phyloP scores from a whole-genome alignment of 2,888 invertebrate species.

The Biston stratarius region DNA sequence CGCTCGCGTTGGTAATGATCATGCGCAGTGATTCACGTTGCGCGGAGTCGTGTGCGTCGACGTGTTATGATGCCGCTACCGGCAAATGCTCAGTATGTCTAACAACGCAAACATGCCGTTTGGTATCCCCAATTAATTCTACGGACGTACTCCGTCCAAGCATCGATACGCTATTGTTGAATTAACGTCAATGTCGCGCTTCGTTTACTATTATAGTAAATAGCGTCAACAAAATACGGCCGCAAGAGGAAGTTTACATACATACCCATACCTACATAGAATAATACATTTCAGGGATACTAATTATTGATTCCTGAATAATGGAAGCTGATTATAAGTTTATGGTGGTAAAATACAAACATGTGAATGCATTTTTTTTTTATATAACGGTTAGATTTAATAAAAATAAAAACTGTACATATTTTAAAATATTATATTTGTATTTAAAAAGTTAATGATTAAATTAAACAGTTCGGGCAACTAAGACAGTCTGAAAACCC shows the following conservation, averaged over 20 bases:
- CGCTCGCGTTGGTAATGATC: slow-evolving; percentile 71
- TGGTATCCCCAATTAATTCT: slow-evolving; percentile 70
- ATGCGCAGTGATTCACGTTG: slow-evolving; percentile 50
- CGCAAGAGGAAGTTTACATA: slow-evolving; percentile 9
- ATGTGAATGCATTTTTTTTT: too few species aligned
- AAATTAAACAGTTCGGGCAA: neutral
- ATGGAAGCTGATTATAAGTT: too few species aligned
- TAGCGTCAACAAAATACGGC: slow-evolving; percentile 17
- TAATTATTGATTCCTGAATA: neutral
- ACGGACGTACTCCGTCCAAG: slow-evolving; percentile 67
- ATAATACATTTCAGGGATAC: neutral
- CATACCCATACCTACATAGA: neutral
- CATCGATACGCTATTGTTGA: slow-evolving; percentile 59
- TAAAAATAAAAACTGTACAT: neutral
- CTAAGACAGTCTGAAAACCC: neutral
- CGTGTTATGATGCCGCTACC: slow-evolving; percentile 40
- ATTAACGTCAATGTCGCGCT: slow-evolving; percentile 52
- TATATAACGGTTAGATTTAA: neutral
- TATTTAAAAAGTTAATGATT: neutral
- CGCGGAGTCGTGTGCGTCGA: slow-evolving; percentile 48
- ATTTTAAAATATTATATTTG: neutral
- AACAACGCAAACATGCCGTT: slow-evolving; percentile 30
- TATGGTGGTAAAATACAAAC: neutral
- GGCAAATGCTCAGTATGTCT: slow-evolving; percentile 36
- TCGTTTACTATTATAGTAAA: slow-evolving; percentile 38